Evolutionary conservation across 1,140 invertebrate species (phyloP).

Genomic region (Anadara kagoshimensis): DNA sequence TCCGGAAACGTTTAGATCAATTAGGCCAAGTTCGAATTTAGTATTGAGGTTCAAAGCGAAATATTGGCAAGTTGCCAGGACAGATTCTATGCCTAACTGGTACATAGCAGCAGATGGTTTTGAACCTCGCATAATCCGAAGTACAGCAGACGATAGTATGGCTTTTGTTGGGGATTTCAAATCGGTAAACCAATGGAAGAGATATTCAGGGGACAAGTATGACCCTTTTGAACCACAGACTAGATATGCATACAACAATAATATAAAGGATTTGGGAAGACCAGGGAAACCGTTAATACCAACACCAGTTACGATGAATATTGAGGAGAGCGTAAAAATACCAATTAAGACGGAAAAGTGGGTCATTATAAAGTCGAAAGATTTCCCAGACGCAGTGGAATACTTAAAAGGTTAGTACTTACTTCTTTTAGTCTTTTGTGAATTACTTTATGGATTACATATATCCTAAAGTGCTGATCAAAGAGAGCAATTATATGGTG

Average conservation of each 20-base stretch:
- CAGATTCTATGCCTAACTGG: slow-evolving; percentile 54
- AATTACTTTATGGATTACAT: no score
- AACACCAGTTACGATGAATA: no score
- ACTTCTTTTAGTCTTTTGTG: no score
- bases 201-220: slow-evolving; percentile 52
- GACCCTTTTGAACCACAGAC: slow-evolving; percentile 51
- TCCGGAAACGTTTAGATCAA: neutral
- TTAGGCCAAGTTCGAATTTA: slow-evolving; percentile 22
- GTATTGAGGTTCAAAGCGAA: slow-evolving; percentile 45
- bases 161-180: slow-evolving; percentile 55
- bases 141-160: slow-evolving; percentile 48
- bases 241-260: neutral
- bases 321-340: no score
- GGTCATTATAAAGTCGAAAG: no score
- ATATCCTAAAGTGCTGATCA: no score
- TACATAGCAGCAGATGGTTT: slow-evolving; percentile 48
- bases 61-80: slow-evolving; percentile 48
- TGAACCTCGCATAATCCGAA: slow-evolving; percentile 40
- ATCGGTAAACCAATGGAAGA: slow-evolving; percentile 52
- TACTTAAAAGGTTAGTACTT: no score
- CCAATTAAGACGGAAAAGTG: no score
- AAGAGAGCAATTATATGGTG: no score
- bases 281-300: no score
- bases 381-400: no score
- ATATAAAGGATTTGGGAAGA: no score